phyloP scores from a whole-genome alignment of 2,888 invertebrate species.

The Bursaphelenchus okinawaensis region DNA sequence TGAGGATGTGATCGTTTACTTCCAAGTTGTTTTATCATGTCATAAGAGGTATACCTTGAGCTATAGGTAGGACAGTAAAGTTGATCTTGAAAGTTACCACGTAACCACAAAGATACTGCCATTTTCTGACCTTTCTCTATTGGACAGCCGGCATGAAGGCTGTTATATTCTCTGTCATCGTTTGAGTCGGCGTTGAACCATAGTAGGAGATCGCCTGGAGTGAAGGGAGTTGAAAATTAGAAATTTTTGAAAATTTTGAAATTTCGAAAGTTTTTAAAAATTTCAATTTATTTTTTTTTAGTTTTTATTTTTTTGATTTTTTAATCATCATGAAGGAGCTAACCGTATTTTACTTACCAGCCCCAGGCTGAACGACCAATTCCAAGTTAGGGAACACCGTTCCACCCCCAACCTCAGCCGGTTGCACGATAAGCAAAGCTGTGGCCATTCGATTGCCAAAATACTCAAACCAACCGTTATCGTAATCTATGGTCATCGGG shows the following conservation, averaged over 20 bases:
- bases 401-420: conserved; percentile 39
- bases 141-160: conserved; percentile 40
- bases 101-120: conserved; percentile 40
- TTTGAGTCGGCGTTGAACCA: conserved; percentile 41
- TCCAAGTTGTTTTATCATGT: neutral
- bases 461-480: conserved; percentile 22
- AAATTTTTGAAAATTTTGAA: no score
- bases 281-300: conserved; percentile 2
- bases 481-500: conserved; percentile 21
- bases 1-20: neutral
- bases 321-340: neutral
- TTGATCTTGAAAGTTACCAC: conserved; percentile 31
- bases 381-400: conserved; percentile 41
- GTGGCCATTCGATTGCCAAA: conserved; percentile 47
- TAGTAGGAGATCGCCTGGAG: conserved; percentile 33
- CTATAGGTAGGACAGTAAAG: conserved; percentile 16
- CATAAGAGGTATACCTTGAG: neutral
- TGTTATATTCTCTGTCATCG: conserved; percentile 19
- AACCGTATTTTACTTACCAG: conserved; percentile 24
- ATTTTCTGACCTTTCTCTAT: conserved; percentile 36
- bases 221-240: neutral
- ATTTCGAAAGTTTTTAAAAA: conserved; percentile 1
- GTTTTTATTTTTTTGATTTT: conserved; percentile 1
- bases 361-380: conserved; percentile 34
- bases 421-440: conserved; percentile 35